Base-by-base conservation (phyloP, 2,113 vertebrate species). In the Albula goreensis region DNA sequence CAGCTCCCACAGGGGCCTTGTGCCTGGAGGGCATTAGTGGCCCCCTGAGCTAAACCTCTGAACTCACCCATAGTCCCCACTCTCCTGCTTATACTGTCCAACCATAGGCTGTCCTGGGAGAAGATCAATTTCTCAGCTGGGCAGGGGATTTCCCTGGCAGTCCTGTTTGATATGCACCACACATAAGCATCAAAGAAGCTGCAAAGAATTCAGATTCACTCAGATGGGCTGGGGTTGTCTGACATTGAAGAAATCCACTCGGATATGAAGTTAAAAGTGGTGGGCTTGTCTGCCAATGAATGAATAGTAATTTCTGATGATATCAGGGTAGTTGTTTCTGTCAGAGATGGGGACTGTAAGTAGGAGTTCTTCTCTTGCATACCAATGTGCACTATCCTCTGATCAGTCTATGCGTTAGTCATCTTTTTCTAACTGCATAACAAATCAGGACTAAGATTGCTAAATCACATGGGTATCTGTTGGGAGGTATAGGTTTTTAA, bases 401-500 rank as follows among this genome's bases (percentile, higher is more conserved):
- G 89, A 91, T 90, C 89, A 87, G 86, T 19, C 84, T 89, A 51
- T 13, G 48, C 87, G 85, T 89, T 87, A 82, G 80, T 79, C 50
- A 81, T n/a, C 49, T 84, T 87, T 89, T 89, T 87, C 31, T 78
- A 85, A 89, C 86, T 86, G 88, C 90, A 90, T 85, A 60, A 50
- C 86, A 86, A 66, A 22, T 85, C 11, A n/a, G 88, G 78, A 79
- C 86, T 77, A 86, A 80, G 78, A 89, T 87, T 12, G 78, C 31
- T 84, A 82, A 84, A 85, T 19, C 63, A 74, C 49, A 84, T 13
- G 48, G 57, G 49, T 83, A 52, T 52, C 83, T 50, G 83, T 86
- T 83, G 52, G 84, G 63, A 86, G 83, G 77, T 88, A 51, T 51
- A n/a, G 51, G 88, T 87, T 86, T 41, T 90, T 80, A 8, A 86